Base-by-base conservation (phyloP, 2,888 invertebrate genomes). In the Andrena minutula region DNA sequence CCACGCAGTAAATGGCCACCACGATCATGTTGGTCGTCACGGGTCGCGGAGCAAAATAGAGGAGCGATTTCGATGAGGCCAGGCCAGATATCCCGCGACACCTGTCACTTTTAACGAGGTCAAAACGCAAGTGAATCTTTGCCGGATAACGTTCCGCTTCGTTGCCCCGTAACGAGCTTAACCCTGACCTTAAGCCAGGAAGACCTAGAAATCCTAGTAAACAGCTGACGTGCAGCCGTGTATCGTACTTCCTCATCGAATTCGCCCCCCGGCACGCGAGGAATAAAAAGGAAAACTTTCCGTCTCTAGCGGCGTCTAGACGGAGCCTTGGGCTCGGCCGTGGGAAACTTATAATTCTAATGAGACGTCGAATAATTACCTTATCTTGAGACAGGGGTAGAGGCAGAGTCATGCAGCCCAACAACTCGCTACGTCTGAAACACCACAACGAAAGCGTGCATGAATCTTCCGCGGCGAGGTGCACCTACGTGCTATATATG, bases 371-470 rank as follows among this genome's bases (percentile, higher is more conserved):
- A 94, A 93, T 92, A 95, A 95, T 95, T 95, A 96, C 96, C 96
- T 96, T 96, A 93, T 96, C 96, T 94, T 96, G 95, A 89, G 97
- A 96, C 95, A 97, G 96, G 94, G 96, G 96, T 91, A 98, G 95
- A 90, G 97, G 97, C 95, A 98, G 97, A 94, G 98, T 98, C 96
- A 97, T 97, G 94, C 98, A 98, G 95, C 98, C 98, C 95, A 98
- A 95, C 94, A 98, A 97, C 95, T 98, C 98, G 95, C 98, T 98
- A 95, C 97, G 96, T 95, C 98, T 98, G 96, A 20, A 96, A 97
- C 94, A 95, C 90, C 86, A 94, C 94, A 94, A 89, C 93, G 92
- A 68, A 79, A 64, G 68, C 47, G 49, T 74, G 82, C 72, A 76
- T 87, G 65, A 87, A 82, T 86, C 51, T 66, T 56, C 53, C 47